phyloP scores from a whole-genome alignment of 2,888 invertebrate genomes.

The Plebejus argus region DNA sequence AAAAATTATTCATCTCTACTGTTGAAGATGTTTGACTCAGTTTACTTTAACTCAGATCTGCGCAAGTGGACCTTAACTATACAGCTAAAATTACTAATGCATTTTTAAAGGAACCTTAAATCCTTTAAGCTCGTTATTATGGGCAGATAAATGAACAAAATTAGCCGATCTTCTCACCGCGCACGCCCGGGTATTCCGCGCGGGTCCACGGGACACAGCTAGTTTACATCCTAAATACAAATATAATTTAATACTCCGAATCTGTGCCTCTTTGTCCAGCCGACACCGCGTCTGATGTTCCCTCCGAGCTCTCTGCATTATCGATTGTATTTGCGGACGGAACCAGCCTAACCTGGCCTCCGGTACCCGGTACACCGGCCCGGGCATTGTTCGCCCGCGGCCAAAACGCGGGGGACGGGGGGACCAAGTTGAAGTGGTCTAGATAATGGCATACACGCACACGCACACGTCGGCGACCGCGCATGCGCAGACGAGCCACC shows the following conservation, averaged over 20 bases:
- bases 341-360: conserved; percentile 53
- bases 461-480: conserved; percentile 65
- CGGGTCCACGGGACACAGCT: background rate
- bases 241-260: conserved; percentile 5
- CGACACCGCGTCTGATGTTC: conserved; percentile 75
- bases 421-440: conserved; percentile 53
- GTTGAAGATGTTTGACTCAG: too few species aligned
- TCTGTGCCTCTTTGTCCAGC: conserved; percentile 52
- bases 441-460: conserved; percentile 59
- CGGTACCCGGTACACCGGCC: conserved; percentile 52
- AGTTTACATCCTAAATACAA: background rate
- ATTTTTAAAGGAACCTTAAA: background rate
- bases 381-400: conserved; percentile 39
- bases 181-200: background rate
- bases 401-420: conserved; percentile 49
- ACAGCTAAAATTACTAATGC: too few species aligned
- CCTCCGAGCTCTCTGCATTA: conserved; percentile 71
- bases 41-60: too few species aligned
- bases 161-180: background rate
- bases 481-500: conserved; percentile 68
- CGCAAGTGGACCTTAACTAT: too few species aligned
- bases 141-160: background rate
- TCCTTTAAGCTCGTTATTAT: background rate
- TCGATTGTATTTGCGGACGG: conserved; percentile 74
- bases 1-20: too few species aligned